A percentile compares a stretch with the other conserved stretches of the same genome.
These are phyloP conservation scores for Podarcis siculus DNA, from an alignment of 2,797 vertebrate genomes.

Conservation along the genomic window DNA sequence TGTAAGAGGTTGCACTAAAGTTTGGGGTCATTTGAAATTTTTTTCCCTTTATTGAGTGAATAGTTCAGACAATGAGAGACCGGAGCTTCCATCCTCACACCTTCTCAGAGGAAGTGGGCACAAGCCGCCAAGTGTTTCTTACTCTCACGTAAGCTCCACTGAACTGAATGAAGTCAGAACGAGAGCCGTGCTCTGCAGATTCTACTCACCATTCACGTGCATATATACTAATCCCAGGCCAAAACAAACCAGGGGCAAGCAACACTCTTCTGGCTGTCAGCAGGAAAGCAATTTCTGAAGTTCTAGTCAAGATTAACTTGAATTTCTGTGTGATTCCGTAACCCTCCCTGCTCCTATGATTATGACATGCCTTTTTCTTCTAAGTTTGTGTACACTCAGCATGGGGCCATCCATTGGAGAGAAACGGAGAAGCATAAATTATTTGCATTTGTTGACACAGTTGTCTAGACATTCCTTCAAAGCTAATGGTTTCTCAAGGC, in stretches of 20 bases:
- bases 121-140: slow-evolving; percentile 5
- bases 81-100: slow-evolving; percentile 34
- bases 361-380: slow-evolving; percentile 78
- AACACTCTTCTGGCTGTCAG: slow-evolving; percentile 49
- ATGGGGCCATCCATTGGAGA: slow-evolving; percentile 73
- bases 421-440: slow-evolving; percentile 74
- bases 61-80: slow-evolving; percentile 31
- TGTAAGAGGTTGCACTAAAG: slow-evolving; percentile 70
- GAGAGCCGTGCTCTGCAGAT: neutral
- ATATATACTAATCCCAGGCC: slow-evolving; percentile 63
- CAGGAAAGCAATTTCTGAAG: slow-evolving; percentile 65
- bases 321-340: slow-evolving; percentile 72
- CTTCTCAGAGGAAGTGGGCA: neutral
- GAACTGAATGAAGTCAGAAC: slow-evolving; percentile 32
- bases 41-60: slow-evolving; percentile 61
- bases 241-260: slow-evolving; percentile 47
- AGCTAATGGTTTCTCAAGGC: slow-evolving; percentile 73
- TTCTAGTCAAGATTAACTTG: slow-evolving; percentile 66
- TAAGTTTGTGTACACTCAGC: slow-evolving; percentile 77
- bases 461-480: slow-evolving; percentile 79
- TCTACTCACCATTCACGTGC: slow-evolving; percentile 32
- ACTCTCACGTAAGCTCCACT: slow-evolving; percentile 4
- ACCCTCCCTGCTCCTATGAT: slow-evolving; percentile 66
- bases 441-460: slow-evolving; percentile 77
- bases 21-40: slow-evolving; percentile 70